Evolutionary conservation across 2,113 vertebrate genomes (phyloP).

Genomic region (Rhinichthys klamathensis): DNA sequence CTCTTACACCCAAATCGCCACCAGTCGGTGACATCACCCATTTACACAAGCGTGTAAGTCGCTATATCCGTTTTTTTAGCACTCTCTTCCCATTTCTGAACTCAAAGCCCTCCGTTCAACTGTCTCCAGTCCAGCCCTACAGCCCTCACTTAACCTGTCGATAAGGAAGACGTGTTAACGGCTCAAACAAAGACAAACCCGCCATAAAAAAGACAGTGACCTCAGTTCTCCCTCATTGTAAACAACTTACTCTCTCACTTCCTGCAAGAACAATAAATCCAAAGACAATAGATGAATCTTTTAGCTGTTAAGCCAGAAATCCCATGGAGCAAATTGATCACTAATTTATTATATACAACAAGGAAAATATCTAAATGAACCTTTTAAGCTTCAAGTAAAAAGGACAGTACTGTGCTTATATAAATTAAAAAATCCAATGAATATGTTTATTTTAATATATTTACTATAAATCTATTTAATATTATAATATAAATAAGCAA

Average conservation of each 20-base stretch:
- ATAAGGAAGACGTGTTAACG: constrained; percentile 32
- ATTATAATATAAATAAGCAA: neutral
- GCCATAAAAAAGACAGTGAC: constrained; percentile 49
- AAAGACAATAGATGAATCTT: constrained; percentile 38
- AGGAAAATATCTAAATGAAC: neutral
- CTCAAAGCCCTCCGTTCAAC: neutral
- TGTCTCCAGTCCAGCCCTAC: neutral
- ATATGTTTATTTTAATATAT: no score
- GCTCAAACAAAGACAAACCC: constrained; percentile 39
- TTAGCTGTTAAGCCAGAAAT: constrained; percentile 18
- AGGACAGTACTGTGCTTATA: neutral
- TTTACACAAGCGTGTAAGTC: constrained; percentile 33
- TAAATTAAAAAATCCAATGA: no score
- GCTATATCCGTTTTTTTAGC: neutral
- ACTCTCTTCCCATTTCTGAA: neutral
- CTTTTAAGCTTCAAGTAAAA: neutral
- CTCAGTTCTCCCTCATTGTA: constrained; percentile 40
- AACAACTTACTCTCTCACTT: constrained; percentile 48
- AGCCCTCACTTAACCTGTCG: neutral
- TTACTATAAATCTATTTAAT: neutral
- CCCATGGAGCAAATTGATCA: neutral
- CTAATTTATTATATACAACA: neutral
- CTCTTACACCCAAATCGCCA: constrained; percentile 48
- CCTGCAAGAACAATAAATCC: constrained; percentile 38
- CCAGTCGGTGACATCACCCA: constrained; percentile 58